A percentile compares a stretch with the other conserved stretches of the same genome.
Evolutionary conservation across 2,113 vertebrate genomes (phyloP).

Genomic region (Nesoenas mayeri): DNA sequence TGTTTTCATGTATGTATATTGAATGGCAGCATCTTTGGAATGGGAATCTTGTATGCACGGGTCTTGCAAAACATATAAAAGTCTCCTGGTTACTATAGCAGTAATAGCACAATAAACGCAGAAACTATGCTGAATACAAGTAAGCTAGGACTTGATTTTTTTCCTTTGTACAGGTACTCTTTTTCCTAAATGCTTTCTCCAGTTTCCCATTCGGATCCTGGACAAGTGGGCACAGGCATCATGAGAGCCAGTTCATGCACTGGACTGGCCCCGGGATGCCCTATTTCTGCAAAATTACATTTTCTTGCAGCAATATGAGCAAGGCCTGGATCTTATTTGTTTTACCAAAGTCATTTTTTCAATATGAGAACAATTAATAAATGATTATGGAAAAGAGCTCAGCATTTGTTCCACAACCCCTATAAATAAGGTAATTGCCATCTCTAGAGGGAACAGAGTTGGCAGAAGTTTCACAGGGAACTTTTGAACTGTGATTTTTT

Average conservation of each 20-base stretch:
- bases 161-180: rapidly evolving
- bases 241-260: rapidly evolving
- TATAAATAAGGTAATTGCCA: constrained; percentile 39
- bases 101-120: not conserved
- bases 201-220: not conserved
- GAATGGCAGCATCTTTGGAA: not conserved
- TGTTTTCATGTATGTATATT: not conserved
- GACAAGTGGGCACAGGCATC: not conserved
- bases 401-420: not conserved
- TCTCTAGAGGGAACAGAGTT: not conserved
- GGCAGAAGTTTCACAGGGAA: constrained; percentile 21
- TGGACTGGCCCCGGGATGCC: not conserved
- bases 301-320: not conserved
- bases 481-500: not conserved
- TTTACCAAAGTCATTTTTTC: constrained; percentile 7
- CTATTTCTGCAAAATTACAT: not conserved
- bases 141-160: not conserved
- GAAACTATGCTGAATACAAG: not conserved
- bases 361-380: constrained; percentile 52
- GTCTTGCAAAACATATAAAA: not conserved
- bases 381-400: not conserved
- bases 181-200: not conserved
- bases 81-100: not conserved
- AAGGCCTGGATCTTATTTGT: not conserved
- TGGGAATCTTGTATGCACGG: rapidly evolving